Base-by-base conservation (phyloP, 2,888 invertebrate genomes). In the Netelia virgata region DNA sequence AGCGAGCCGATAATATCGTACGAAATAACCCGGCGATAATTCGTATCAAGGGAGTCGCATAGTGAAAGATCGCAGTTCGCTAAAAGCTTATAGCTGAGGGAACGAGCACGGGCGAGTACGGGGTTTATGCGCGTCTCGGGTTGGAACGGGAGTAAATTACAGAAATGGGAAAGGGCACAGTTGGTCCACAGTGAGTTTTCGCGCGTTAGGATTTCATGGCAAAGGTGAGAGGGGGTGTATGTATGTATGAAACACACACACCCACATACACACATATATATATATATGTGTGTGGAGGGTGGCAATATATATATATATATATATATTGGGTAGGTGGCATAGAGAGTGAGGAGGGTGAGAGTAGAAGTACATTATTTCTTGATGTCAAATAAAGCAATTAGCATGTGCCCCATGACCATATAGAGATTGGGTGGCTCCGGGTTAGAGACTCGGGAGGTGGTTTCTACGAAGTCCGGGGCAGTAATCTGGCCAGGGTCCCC, bases 301-400 rank as follows among this genome's bases (percentile, higher is more conserved):
- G n/a, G n/a, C n/a, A n/a, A n/a, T n/a, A n/a, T n/a, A n/a, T n/a
- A n/a, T n/a, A 73, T 20, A 43, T 18, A 23, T 6, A 16, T 16
- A 78, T 73, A 61, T 57, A 72, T 57, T 70, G 69, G 61, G 18
- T 55, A 47, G 63, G 77, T 59, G 53, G 61, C 41, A 47, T 59
- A 77, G 77, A 61, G 66, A 72, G 78, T 74, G 80, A 73, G 82
- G 57, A 41, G 64, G 75, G 72, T 64, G 78, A 66, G 69, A 57
- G 66, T 55, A 63, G 86, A 84, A 87, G 91, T 91, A 91, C 92
- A 93, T 93, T 93, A 93, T 93, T 93, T 93, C 93, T 91, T 91
- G 91, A 92, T 93, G 93, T 93, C 93, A 93, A 93, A 93, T 93
- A 93, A 93, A 93, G 93, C 93, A 93, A 93, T 93, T 93, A 93